Percentiles rank a stretch among this genome's conserved stretches.
phyloP scores from a whole-genome alignment of 2,888 invertebrate species.

The Glyphotaelius pellucidus region DNA sequence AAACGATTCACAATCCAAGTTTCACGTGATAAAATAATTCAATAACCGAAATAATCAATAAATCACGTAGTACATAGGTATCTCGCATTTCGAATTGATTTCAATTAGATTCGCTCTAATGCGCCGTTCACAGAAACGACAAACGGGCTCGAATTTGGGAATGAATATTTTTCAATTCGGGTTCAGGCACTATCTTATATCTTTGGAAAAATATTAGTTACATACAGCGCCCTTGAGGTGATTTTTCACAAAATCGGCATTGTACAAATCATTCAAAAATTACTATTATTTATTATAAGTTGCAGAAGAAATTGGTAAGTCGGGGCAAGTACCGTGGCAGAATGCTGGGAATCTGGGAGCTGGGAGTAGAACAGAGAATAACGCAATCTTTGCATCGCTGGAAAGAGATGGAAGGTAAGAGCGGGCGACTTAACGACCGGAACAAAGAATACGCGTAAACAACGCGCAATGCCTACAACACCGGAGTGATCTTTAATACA shows the following conservation, averaged over 20 bases:
- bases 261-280: too few relatives aligned
- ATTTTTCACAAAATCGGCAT: too few relatives aligned
- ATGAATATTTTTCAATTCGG: neutral
- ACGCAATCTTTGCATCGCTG: conserved; percentile 45
- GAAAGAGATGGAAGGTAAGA: neutral
- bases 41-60: conserved; percentile 5
- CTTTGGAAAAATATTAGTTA: neutral
- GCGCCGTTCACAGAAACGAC: conserved; percentile 36
- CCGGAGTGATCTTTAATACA: conserved; percentile 42
- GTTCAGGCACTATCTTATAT: neutral
- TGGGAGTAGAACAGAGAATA: conserved; percentile 19
- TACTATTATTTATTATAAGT: too few relatives aligned
- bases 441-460: conserved; percentile 55
- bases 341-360: neutral
- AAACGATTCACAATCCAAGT: neutral
- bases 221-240: too few relatives aligned
- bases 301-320: neutral
- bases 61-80: neutral
- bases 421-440: conserved; percentile 45
- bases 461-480: conserved; percentile 24
- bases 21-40: conserved; percentile 2
- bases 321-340: conserved; percentile 13
- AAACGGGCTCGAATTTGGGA: neutral
- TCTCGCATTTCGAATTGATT: conserved; percentile 15
- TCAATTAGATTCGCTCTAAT: conserved; percentile 14